A percentile compares a stretch with the other conserved stretches of the same genome.
Evolutionary conservation across 64 coral and sea anemone species (phyloP).

Genomic region (Actinia tenebrosa): DNA sequence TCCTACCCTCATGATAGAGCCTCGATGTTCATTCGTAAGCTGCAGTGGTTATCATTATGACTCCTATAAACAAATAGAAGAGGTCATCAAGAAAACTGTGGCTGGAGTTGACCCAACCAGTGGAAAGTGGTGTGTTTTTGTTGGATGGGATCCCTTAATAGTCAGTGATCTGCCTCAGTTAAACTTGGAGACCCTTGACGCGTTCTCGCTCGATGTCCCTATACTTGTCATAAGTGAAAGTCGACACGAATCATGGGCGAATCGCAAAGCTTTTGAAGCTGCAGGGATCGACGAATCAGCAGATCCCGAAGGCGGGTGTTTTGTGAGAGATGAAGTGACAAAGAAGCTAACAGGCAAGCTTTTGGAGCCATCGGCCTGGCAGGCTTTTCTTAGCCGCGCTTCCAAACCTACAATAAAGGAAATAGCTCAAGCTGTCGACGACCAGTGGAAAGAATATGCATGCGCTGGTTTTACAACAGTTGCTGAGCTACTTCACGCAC

Average conservation of each 20-base stretch:
- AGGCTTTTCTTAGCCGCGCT: neutral
- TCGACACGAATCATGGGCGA: conserved; percentile 39
- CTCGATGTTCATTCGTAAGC: neutral
- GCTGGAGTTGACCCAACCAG: neutral
- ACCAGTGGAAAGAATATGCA: conserved; percentile 28
- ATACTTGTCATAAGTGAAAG: conserved; percentile 31
- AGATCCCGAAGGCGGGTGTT: neutral
- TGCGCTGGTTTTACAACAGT: conserved; percentile 27
- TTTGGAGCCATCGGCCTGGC: neutral
- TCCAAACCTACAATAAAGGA: neutral
- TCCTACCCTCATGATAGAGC: neutral
- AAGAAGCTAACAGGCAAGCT: neutral
- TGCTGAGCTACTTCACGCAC: neutral
- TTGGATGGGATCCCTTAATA: conserved; percentile 54
- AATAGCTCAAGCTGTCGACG: neutral
- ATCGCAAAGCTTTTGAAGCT: conserved; percentile 40
- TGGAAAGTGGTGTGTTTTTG: conserved; percentile 43
- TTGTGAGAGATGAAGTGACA: neutral
- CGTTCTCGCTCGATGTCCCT: conserved; percentile 26
- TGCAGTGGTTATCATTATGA: conserved; percentile 13
- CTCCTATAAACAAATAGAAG: conserved; percentile 30
- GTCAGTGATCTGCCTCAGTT: conserved; percentile 27
- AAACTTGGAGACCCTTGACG: conserved; percentile 32
- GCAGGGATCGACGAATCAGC: neutral
- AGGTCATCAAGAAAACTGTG: conserved; percentile 18